A percentile compares a stretch with the other conserved stretches of the same genome.
Evolutionary conservation across 2,888 invertebrate genomes (phyloP).

Genomic region (Serripes groenlandicus): DNA sequence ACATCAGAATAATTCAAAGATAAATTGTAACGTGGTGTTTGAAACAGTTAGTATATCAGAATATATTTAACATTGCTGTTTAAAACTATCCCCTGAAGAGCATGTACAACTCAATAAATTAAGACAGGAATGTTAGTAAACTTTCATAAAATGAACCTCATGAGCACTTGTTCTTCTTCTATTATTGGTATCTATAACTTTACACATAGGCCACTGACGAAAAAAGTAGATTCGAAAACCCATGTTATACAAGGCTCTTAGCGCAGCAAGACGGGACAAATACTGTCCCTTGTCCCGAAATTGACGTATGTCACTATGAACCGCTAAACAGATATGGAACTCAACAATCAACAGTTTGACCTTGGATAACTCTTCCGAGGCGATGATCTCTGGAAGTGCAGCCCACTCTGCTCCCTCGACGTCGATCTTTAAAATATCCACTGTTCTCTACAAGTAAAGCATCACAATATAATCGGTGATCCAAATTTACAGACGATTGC

Average conservation of each 20-base stretch:
- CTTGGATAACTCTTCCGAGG: neutral
- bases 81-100: no score
- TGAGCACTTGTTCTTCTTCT: conserved; percentile 7
- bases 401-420: conserved; percentile 34
- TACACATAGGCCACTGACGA: conserved; percentile 16
- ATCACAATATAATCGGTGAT: no score
- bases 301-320: neutral
- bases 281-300: conserved; percentile 7
- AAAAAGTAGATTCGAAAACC: conserved; percentile 24
- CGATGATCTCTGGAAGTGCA: conserved; percentile 20
- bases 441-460: no score
- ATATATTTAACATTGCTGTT: no score
- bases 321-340: conserved; percentile 14
- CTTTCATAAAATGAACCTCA: conserved; percentile 28
- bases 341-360: conserved; percentile 32
- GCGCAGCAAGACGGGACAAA: neutral
- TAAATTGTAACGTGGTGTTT: no score
- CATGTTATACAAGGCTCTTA: conserved; percentile 14
- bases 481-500: no score
- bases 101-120: no score
- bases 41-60: no score
- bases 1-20: no score
- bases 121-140: no score
- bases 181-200: neutral
- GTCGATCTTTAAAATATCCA: conserved; percentile 44